These are phyloP conservation scores for Athalia circularis DNA, from an alignment of 2,888 invertebrate species.

Conservation along the genomic window DNA sequence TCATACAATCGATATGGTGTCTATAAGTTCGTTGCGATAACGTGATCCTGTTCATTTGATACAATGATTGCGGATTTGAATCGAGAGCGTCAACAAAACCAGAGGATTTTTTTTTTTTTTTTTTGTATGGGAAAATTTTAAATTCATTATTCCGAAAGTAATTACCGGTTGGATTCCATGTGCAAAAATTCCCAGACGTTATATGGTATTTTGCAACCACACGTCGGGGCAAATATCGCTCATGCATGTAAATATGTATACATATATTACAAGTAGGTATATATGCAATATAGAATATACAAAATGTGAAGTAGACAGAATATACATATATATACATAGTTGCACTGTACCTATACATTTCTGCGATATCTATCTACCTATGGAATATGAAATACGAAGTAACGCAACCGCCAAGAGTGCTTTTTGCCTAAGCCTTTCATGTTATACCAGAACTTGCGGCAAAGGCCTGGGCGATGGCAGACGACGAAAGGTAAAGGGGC, in stretches of 20 bases:
- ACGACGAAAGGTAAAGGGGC: neutral
- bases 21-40: no score
- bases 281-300: neutral
- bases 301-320: neutral
- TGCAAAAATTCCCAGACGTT: conserved; percentile 14
- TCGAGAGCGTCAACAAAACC: no score
- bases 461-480: neutral
- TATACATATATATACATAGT: no score
- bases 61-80: no score
- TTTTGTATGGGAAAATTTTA: neutral
- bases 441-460: conserved; percentile 28
- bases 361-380: no score
- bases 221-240: no score
- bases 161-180: neutral
- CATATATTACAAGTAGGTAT: conserved; percentile 4
- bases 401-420: conserved; percentile 53
- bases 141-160: conserved; percentile 21
- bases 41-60: no score
- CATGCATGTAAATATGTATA: no score
- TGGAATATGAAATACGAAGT: conserved; percentile 22
- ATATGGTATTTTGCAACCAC: no score
- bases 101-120: neutral
- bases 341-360: no score
- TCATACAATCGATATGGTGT: no score
- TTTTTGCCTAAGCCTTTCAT: conserved; percentile 59